phyloP scores from a whole-genome alignment of 1,140 invertebrate species.

The Drosophila trapezifrons region DNA sequence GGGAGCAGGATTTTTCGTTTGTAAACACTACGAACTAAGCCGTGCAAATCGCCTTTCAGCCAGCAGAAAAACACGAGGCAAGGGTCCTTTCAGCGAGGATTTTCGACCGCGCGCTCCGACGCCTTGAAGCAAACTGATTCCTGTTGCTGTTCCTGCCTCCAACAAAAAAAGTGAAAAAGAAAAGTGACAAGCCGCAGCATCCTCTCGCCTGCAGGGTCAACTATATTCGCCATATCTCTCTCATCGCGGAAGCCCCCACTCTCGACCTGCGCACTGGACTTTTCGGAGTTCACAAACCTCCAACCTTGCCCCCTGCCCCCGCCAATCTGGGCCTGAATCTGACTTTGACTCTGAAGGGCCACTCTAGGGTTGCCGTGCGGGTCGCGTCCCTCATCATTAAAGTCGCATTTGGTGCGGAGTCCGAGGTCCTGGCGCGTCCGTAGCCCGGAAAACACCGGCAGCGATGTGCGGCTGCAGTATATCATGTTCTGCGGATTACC shows the following conservation, averaged over 20 bases:
- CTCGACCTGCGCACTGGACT: constrained; percentile 57
- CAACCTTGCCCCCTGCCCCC: constrained; percentile 19
- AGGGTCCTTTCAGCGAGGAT: not conserved
- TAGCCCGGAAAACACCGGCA: constrained; percentile 30
- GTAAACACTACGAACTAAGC: constrained; percentile 24
- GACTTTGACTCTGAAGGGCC: constrained; percentile 20
- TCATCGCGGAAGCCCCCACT: constrained; percentile 11
- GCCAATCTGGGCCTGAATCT: constrained; percentile 16
- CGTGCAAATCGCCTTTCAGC: constrained; percentile 10
- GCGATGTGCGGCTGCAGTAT: constrained; percentile 46
- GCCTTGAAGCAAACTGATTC: constrained; percentile 68
- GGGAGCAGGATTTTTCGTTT: constrained; percentile 19
- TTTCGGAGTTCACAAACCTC: constrained; percentile 37
- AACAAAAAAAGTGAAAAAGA: constrained; percentile 8
- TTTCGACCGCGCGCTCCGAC: constrained; percentile 42
- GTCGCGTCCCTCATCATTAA: constrained; percentile 71
- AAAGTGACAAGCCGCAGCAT: constrained; percentile 32
- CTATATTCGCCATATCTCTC: not conserved
- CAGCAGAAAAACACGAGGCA: constrained; percentile 5
- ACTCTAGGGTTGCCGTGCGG: constrained; percentile 58
- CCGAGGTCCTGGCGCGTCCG: constrained; percentile 1
- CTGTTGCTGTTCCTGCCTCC: constrained; percentile 58
- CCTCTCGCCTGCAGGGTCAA: constrained; percentile 29
- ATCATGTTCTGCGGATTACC: constrained; percentile 73
- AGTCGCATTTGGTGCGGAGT: constrained; percentile 55